Base-by-base conservation (phyloP, 2,888 invertebrate genomes). In the Sarcophaga rosellei region DNA sequence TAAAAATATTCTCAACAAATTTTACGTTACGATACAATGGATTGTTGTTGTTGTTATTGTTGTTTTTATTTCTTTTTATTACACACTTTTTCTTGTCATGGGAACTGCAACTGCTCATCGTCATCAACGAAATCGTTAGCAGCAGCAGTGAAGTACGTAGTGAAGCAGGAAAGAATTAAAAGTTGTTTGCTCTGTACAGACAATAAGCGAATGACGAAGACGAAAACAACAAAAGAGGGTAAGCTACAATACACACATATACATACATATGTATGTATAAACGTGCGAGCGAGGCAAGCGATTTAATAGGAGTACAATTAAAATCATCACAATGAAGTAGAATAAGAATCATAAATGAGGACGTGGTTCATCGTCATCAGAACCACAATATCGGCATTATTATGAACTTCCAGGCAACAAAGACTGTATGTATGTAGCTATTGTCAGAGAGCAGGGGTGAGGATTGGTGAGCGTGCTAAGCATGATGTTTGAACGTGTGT, bases 101-200 rank as follows among this genome's bases (percentile, higher is more conserved):
- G 92, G 91, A 91, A 91, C 91, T 90, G 90, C 92, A 92, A 91
- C 91, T 91, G 91, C 91, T 86, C 84, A 69, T 75, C 84, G 65
- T 75, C 69, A 77, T 53, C 63, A 63, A 44, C 2, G 35, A 35
- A 35, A 35, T 35, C 8, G 35, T 35, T 35, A 35, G 1, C 35
- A 35, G 35, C 70, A 72, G 62, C 62, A 74, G 63, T 62, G 69
- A 44, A 72, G 12, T 61, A 44, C 68, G 12, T 61, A 23, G 0
- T 23, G 21, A 59, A 45, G 4, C 63, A 72, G 20, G 8, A 65
- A 73, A 61, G 23, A 44, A 77, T 77, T 77, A 68, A 66, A 73
- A 53, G 47, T 69, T 76, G n/a, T 61, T 45, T 68, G 6, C 45
- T 57, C 5, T 53, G 10, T 53, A 15, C 17, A 53, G 17, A 10